These are phyloP conservation scores for Eilema depressum DNA, from an alignment of 2,888 invertebrate genomes.

Conservation along the genomic window DNA sequence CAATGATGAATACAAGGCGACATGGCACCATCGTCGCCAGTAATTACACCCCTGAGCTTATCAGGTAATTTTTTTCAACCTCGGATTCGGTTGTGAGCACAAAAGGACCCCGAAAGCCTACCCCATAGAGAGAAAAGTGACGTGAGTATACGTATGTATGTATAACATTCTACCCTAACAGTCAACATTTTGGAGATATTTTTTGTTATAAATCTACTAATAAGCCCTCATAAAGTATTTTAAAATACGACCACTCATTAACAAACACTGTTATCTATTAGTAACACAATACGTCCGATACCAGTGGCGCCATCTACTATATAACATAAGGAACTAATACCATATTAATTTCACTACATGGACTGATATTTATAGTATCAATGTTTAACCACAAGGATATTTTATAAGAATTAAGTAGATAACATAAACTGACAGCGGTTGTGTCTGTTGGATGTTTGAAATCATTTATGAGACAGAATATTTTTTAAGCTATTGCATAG, in stretches of 20 bases:
- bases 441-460: background rate
- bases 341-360: constrained; percentile 13
- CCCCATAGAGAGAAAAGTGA: no score
- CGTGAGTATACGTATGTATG: background rate
- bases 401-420: background rate
- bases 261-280: background rate
- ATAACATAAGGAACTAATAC: background rate
- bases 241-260: background rate
- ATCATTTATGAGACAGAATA: background rate
- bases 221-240: background rate
- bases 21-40: no score
- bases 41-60: no score
- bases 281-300: constrained; percentile 11
- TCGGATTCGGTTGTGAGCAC: no score
- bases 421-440: background rate
- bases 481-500: no score
- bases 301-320: constrained; percentile 19
- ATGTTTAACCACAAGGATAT: constrained; percentile 14
- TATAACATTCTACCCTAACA: background rate
- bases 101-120: no score
- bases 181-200: background rate
- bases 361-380: constrained; percentile 9
- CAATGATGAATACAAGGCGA: no score
- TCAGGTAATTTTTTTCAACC: no score
- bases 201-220: background rate